phyloP scores from a whole-genome alignment of 2,888 invertebrate genomes.

The Drosophila robusta region DNA sequence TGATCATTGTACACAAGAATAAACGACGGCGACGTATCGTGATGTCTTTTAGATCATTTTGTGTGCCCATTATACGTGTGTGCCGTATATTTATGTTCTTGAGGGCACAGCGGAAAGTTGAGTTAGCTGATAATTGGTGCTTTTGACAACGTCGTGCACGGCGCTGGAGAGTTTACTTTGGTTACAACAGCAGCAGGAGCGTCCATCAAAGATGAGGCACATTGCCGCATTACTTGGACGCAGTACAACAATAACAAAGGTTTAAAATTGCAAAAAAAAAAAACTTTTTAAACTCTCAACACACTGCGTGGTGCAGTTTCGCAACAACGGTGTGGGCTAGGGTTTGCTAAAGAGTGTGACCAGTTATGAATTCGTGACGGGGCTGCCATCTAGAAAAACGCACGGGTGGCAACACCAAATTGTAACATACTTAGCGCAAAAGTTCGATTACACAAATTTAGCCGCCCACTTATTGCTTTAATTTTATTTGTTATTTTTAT shows the following conservation, averaged over 20 bases:
- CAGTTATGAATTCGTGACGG: neutral
- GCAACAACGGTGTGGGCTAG: constrained; percentile 42
- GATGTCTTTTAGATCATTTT: constrained; percentile 71
- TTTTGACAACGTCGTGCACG: constrained; percentile 47
- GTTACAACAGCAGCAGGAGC: constrained; percentile 57
- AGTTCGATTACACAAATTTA: neutral
- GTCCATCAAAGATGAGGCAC: constrained; percentile 74
- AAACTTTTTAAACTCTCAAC: constrained; percentile 51
- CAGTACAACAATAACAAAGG: constrained; percentile 16
- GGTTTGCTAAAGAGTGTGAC: constrained; percentile 27
- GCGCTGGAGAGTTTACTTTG: constrained; percentile 39
- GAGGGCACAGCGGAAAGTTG: constrained; percentile 35
- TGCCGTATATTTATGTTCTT: constrained; percentile 30
- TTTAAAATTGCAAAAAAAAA: constrained; percentile 18
- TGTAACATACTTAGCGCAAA: constrained; percentile 8
- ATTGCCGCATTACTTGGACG: constrained; percentile 78
- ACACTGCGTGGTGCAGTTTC: constrained; percentile 60
- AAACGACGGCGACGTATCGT: constrained; percentile 58
- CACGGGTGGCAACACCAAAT: neutral
- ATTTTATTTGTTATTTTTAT: constrained; percentile 55
- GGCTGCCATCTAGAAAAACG: neutral
- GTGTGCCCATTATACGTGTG: constrained; percentile 69
- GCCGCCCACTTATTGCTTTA: neutral
- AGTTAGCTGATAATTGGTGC: constrained; percentile 63
- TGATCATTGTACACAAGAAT: constrained; percentile 78